Conservation (phyloP, 2,888 invertebrate genomes). For the Automeris io region DNA sequence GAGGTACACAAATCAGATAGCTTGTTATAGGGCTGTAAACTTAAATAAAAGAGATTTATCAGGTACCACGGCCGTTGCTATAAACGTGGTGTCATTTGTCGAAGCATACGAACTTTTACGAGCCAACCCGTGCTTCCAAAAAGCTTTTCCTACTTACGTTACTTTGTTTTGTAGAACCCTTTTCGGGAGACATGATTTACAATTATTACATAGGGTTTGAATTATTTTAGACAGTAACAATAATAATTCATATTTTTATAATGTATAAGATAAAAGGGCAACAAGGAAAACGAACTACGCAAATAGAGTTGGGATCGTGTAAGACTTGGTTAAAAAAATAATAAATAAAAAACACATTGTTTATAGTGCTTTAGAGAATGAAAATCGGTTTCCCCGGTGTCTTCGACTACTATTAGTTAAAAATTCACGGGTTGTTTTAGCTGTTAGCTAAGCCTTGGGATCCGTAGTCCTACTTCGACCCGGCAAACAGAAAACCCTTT, state of each 20-base stretch:
- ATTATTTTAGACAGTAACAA: neutral
- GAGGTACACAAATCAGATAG: slow-evolving; percentile 3
- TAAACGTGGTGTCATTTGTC: slow-evolving; percentile 4
- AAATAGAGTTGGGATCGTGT: no score
- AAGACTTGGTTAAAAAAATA: no score
- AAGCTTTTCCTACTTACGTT: neutral
- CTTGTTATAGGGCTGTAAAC: slow-evolving; percentile 10
- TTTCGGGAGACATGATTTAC: neutral
- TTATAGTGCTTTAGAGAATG: no score
- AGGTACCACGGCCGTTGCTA: slow-evolving; percentile 6
- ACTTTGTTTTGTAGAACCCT: neutral
- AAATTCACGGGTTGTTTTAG: no score
- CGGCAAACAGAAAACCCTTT: no score
- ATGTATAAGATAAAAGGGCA: no score
- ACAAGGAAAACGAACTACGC: no score
- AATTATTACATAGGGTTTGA: neutral
- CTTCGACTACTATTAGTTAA: no score
- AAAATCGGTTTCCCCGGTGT: no score
- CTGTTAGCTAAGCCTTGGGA: no score
- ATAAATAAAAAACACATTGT: no score
- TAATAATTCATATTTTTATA: neutral
- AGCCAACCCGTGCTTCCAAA: neutral
- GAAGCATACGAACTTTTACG: neutral
- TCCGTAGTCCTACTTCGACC: no score
- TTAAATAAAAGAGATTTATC: slow-evolving; percentile 8